Evolutionary conservation across 2,797 vertebrate species (phyloP).

Genomic region (Manis javanica): DNA sequence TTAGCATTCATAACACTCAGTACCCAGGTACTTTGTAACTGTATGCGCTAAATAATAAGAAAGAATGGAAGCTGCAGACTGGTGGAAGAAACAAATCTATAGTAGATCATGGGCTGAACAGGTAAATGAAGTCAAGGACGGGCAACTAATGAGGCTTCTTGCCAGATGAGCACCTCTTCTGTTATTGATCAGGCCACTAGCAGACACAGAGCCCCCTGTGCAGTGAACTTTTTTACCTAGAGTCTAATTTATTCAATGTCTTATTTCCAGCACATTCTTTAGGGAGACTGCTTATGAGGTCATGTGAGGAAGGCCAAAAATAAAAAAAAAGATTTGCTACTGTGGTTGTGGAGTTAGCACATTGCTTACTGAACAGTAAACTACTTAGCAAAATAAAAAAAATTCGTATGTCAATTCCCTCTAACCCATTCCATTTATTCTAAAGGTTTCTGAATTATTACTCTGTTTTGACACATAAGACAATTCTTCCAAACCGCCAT

Average conservation of each 20-base stretch:
- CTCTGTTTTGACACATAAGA: background rate
- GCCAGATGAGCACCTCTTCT: background rate
- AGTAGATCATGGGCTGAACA: background rate
- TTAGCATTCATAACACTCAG: background rate
- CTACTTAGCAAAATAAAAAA: background rate
- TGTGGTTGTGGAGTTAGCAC: background rate
- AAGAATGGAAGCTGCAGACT: background rate
- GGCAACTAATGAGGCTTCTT: background rate
- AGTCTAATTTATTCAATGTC: background rate
- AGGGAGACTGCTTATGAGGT: background rate
- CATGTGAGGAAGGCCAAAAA: background rate
- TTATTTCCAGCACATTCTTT: constrained; percentile 10
- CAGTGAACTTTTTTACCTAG: background rate
- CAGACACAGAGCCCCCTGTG: background rate
- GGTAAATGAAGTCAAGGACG: background rate
- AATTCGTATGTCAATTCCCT: background rate
- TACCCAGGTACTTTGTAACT: background rate
- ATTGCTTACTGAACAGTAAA: background rate
- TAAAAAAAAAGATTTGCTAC: background rate
- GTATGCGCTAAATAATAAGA: background rate
- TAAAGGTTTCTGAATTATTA: background rate
- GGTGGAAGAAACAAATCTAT: background rate
- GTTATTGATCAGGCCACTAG: background rate
- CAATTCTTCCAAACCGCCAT: background rate
- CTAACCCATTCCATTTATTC: background rate